Percentiles rank a stretch among this genome's conserved stretches.
Conservation (phyloP, 2,888 invertebrate genomes). For the Drosophila neutralis region DNA sequence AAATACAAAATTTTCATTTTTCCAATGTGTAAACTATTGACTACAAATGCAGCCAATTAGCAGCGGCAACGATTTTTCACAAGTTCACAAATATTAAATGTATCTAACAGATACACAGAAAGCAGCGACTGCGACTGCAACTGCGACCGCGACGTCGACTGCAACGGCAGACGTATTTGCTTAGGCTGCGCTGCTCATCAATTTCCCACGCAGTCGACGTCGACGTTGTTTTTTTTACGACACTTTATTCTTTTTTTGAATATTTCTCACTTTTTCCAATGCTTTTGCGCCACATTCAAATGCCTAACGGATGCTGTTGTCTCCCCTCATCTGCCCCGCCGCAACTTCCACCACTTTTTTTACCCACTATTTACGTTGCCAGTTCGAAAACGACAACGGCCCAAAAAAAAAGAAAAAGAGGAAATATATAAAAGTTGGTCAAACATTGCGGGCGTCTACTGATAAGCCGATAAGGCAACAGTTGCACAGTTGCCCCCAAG, state of each 20-base stretch:
- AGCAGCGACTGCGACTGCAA: conserved; percentile 8
- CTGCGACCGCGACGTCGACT: conserved; percentile 14
- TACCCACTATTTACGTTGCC: conserved; percentile 42
- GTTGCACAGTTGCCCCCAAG: conserved; percentile 44
- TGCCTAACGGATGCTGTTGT: conserved; percentile 62
- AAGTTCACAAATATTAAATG: conserved; percentile 71
- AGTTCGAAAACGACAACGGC: conserved; percentile 44
- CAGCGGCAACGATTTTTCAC: conserved; percentile 73
- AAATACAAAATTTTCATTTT: conserved; percentile 39
- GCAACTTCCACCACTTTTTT: not conserved
- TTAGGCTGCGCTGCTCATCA: conserved; percentile 64
- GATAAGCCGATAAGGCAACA: conserved; percentile 70
- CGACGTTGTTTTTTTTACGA: conserved; percentile 64
- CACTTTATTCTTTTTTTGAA: conserved; percentile 48
- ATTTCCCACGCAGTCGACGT: conserved; percentile 64
- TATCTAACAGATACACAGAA: conserved; percentile 49
- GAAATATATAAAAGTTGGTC: conserved; percentile 46
- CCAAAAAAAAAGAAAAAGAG: conserved; percentile 19
- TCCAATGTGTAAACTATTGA: conserved; percentile 67
- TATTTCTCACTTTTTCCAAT: conserved; percentile 54
- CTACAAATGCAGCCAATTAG: conserved; percentile 76
- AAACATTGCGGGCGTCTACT: conserved; percentile 54
- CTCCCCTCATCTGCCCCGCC: not conserved
- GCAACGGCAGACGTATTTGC: conserved; percentile 47
- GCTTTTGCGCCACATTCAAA: conserved; percentile 56